A percentile compares a stretch with the other conserved stretches of the same genome.
phyloP scores from a whole-genome alignment of 2,113 vertebrate genomes.

The Otis tarda region DNA sequence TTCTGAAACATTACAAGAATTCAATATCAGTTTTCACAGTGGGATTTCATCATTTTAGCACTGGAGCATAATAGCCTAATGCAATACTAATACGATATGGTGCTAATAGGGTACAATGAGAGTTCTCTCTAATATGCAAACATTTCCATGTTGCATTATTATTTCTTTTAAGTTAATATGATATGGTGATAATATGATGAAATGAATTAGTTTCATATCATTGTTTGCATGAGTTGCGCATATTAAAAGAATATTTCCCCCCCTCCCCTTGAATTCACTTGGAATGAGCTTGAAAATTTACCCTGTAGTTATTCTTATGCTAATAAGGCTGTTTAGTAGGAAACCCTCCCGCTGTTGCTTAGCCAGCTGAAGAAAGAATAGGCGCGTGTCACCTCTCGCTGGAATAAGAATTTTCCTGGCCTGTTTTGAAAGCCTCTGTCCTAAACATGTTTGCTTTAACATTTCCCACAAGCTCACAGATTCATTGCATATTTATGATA shows the following conservation, averaged over 20 bases:
- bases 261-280: constrained; percentile 75
- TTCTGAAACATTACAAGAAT: constrained; percentile 84
- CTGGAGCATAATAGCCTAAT: constrained; percentile 78
- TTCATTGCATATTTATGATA: constrained; percentile 60
- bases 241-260: constrained; percentile 76
- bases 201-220: constrained; percentile 83
- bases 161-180: constrained; percentile 85
- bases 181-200: constrained; percentile 83
- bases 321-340: constrained; percentile 84
- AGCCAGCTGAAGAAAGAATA: constrained; percentile 81
- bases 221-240: constrained; percentile 80
- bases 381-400: constrained; percentile 66
- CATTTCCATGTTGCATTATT: constrained; percentile 83
- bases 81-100: constrained; percentile 80
- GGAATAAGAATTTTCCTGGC: constrained; percentile 66
- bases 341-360: constrained; percentile 76
- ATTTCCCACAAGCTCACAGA: constrained; percentile 46
- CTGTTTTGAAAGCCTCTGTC: constrained; percentile 70
- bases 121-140: constrained; percentile 82
- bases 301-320: constrained; percentile 85
- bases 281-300: constrained; percentile 82
- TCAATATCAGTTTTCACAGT: constrained; percentile 84
- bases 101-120: constrained; percentile 81
- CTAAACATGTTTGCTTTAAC: constrained; percentile 60
- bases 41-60: constrained; percentile 82